Evolutionary conservation across 2,797 vertebrate species (phyloP).

Genomic region (Nannoperca australis): DNA sequence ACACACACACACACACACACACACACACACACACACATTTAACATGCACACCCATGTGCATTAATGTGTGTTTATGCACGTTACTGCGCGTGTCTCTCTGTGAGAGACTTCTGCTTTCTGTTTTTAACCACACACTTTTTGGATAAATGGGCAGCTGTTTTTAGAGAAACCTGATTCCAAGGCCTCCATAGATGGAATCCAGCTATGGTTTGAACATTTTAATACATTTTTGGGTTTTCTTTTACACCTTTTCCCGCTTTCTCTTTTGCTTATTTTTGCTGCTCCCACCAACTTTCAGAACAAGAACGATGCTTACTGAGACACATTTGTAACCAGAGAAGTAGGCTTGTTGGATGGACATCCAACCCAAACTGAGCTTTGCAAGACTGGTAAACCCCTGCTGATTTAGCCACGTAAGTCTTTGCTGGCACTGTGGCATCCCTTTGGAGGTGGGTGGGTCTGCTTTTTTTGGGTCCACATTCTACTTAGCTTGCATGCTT

Average conservation of each 20-base stretch:
- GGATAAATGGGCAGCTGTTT: slow-evolving; percentile 66
- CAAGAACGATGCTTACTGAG: slow-evolving; percentile 57
- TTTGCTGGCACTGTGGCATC: slow-evolving; percentile 55
- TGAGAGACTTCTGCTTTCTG: slow-evolving; percentile 23
- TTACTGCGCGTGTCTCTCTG: slow-evolving; percentile 31
- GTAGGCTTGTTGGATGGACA: slow-evolving; percentile 45
- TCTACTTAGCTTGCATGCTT: slow-evolving; percentile 60
- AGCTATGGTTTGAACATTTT: slow-evolving; percentile 55
- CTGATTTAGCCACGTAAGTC: slow-evolving; percentile 64
- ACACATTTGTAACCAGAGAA: slow-evolving; percentile 62
- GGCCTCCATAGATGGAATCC: slow-evolving; percentile 65
- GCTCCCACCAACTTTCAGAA: slow-evolving; percentile 50
- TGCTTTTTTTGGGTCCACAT: slow-evolving; percentile 57
- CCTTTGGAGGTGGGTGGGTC: slow-evolving; percentile 46
- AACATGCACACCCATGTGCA: not conserved
- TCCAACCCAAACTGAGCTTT: slow-evolving; percentile 57
- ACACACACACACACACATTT: not conserved
- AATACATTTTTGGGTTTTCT: slow-evolving; percentile 20
- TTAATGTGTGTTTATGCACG: slow-evolving; percentile 26
- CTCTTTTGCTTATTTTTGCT: slow-evolving; percentile 65
- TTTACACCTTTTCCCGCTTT: slow-evolving; percentile 46
- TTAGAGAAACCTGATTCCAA: slow-evolving; percentile 66
- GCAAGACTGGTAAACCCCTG: slow-evolving; percentile 50
- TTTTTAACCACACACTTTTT: slow-evolving; percentile 56
- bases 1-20: not conserved